phyloP scores from a whole-genome alignment of 1,140 invertebrate species.

The Zaprionus tsacasi region DNA sequence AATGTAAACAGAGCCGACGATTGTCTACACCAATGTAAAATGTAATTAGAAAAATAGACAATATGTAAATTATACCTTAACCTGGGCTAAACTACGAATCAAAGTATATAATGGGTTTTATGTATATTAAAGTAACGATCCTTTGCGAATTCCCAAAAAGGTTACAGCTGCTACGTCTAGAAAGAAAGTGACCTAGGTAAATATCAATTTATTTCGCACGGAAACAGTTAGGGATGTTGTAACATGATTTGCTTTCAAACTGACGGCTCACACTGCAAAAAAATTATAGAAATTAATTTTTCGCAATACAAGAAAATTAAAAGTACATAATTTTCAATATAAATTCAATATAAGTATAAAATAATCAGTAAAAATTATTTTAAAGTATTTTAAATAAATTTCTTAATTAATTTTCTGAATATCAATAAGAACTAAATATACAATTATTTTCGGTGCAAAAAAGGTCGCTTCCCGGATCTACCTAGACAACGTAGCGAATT shows the following conservation, averaged over 20 bases:
- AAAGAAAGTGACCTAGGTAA: neutral
- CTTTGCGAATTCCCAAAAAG: conserved; percentile 11
- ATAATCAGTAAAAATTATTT: too few species aligned
- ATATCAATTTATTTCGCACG: neutral
- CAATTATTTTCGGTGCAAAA: neutral
- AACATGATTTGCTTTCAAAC: neutral
- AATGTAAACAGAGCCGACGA: conserved; percentile 48
- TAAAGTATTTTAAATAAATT: neutral
- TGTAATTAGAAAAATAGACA: conserved; percentile 54
- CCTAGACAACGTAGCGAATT: neutral
- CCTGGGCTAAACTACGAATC: neutral
- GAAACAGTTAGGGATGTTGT: conserved; percentile 25
- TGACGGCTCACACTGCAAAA: neutral
- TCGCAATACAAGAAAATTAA: too few species aligned
- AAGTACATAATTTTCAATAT: too few species aligned
- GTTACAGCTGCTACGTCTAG: conserved; percentile 9
- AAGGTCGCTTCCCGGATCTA: neutral
- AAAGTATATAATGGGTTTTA: neutral
- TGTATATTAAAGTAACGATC: conserved; percentile 2
- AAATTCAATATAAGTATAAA: too few species aligned
- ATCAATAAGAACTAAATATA: neutral
- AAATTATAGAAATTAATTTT: neutral
- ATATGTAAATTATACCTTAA: conserved; percentile 50
- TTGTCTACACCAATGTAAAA: conserved; percentile 31
- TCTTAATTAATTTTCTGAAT: neutral